Base-by-base conservation (phyloP, 2,888 invertebrate species). In the Mamestra brassicae region DNA sequence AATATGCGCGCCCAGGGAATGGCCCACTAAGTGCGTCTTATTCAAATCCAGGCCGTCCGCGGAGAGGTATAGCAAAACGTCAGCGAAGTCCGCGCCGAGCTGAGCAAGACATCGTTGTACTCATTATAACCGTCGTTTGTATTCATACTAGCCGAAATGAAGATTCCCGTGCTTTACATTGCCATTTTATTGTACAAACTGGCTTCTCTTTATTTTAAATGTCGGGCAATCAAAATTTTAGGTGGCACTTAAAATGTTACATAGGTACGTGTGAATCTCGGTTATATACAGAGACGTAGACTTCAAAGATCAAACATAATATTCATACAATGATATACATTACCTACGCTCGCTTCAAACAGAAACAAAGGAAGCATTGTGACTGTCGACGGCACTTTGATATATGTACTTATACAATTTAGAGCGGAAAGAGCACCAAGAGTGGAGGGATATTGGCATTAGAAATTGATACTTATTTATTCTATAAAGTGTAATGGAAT, bases 1-100 rank as follows among this genome's bases (percentile, higher is more conserved):
- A 63, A 96, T 78, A 55, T 96, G 96, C 15, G 95, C 95, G 47
- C 95, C 96, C 2, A 96, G 91, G n/a, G 95, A 96, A 85, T 95
- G 95, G 55, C 95, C 96, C 47, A 96, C 89, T 66, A 95, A 89
- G 86, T 94, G 94, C 47, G 93, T 94, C 61, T 89, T 93, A 85
- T 90, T 90, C 83, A 96, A 85, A 87, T 94, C 89, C 45, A 96
- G 76, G 54, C 96, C 96, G 66, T 89, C 89, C 34, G 84, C 75
- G 36, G 93, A 91, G 76, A 95, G 78, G 61, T 86, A 91, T 62
- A 89, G 78, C 60, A 96, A 85, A 36, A 92, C 90, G 38, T 92
- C 90, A 4, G 94, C 92, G 64, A 95, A 91, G 50, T 89, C 87
- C 36, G 76, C 80, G 60, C 93, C 95, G 13, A 96, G 85, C 96